Evolutionary conservation across 2,888 invertebrate species (phyloP).

Genomic region (Mimas tiliae): DNA sequence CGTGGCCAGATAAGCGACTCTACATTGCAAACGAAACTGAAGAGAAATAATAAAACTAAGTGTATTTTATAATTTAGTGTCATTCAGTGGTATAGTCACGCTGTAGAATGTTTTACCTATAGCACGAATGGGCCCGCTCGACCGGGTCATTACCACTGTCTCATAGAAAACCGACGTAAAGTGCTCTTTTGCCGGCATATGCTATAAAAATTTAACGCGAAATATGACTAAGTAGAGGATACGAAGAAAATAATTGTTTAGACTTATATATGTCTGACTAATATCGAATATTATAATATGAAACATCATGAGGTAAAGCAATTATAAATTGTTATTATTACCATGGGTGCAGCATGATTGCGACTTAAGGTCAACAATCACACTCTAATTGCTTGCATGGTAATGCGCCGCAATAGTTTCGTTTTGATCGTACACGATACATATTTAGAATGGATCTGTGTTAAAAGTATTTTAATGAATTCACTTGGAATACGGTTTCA

Average conservation of each 20-base stretch:
- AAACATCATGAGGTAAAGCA: constrained; percentile 17
- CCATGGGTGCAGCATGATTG: constrained; percentile 9
- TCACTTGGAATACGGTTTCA: constrained; percentile 1
- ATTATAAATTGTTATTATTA: constrained; percentile 18
- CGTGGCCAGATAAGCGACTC: background rate
- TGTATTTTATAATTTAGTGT: background rate
- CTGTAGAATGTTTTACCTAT: too few species aligned
- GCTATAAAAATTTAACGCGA: too few species aligned
- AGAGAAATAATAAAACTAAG: background rate
- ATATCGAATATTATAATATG: constrained; percentile 10
- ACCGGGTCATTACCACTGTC: too few species aligned
- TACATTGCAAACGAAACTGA: background rate
- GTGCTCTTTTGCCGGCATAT: too few species aligned
- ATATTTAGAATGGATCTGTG: constrained; percentile 20
- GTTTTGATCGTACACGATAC: constrained; percentile 15
- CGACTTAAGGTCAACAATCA: constrained; percentile 23
- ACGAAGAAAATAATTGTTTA: constrained; percentile 4
- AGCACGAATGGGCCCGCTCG: too few species aligned
- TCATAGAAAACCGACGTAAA: too few species aligned
- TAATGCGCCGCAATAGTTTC: constrained; percentile 15
- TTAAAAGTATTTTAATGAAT: constrained; percentile 21
- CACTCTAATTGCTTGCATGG: constrained; percentile 18
- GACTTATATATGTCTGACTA: background rate
- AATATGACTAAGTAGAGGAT: constrained; percentile 2
- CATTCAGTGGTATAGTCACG: too few species aligned